These are phyloP conservation scores for Platorchestia sp. DNA, from an alignment of 1,140 invertebrate genomes.

Conservation along the genomic window DNA sequence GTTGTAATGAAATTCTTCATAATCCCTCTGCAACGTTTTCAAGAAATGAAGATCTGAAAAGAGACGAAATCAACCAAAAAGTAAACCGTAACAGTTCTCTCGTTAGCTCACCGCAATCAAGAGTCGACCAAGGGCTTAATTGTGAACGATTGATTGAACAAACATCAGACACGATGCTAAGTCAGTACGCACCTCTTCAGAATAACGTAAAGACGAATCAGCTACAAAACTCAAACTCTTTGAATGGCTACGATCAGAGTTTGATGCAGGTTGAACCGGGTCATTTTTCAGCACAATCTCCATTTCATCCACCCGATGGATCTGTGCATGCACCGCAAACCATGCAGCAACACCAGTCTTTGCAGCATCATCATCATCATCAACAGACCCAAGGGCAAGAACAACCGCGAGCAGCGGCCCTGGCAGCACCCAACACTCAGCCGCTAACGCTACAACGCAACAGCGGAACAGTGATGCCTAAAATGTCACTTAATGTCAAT, in stretches of 20 bases:
- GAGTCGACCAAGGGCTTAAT: not conserved
- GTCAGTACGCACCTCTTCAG: not conserved
- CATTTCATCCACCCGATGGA: not conserved
- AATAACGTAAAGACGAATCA: not conserved
- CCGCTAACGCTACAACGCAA: not conserved
- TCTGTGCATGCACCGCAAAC: not conserved
- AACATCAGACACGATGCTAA: not conserved
- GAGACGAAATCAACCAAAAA: not conserved
- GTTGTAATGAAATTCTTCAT: not conserved
- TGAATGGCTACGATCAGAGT: not conserved
- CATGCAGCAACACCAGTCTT: not conserved
- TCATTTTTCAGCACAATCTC: not conserved
- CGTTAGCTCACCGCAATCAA: not conserved
- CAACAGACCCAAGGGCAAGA: not conserved
- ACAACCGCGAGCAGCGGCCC: not conserved
- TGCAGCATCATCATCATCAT: not conserved
- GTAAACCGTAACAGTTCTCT: not conserved
- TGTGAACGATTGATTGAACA: not conserved
- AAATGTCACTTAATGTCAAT: not conserved
- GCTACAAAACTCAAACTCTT: not conserved
- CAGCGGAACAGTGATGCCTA: not conserved
- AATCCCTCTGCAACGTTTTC: not conserved
- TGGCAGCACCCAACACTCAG: not conserved
- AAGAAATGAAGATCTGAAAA: not conserved
- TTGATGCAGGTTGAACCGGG: not conserved